phyloP scores from a whole-genome alignment of 2,113 vertebrate genomes.

The Dicerorhinus sumatrensis region DNA sequence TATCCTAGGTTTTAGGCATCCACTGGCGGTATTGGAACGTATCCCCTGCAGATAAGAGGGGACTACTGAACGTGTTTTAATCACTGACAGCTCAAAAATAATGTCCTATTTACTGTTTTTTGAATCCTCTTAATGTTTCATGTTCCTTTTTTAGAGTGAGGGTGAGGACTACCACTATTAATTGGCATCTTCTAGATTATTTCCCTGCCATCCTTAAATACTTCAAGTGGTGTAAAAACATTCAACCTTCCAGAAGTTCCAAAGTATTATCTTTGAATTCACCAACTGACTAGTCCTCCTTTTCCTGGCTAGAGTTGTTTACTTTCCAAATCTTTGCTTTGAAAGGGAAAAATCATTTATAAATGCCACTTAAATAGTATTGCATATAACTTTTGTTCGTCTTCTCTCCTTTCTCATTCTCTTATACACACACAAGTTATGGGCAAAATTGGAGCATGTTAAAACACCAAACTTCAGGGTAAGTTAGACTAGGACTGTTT shows the following conservation, averaged over 20 bases:
- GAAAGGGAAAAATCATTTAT: background rate
- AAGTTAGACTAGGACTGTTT: background rate
- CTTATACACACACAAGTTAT: background rate
- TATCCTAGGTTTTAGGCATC: no score
- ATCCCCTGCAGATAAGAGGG: no score
- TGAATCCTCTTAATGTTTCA: background rate
- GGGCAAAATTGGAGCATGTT: background rate
- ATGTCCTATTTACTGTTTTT: background rate
- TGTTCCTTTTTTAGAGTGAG: background rate
- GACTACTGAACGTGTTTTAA: background rate
- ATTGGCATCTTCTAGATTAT: background rate
- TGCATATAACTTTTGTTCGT: background rate
- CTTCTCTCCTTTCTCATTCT: background rate
- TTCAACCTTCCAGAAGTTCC: background rate
- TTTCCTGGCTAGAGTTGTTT: background rate
- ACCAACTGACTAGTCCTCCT: background rate
- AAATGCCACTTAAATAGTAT: background rate
- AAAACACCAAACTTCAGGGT: constrained; percentile 2
- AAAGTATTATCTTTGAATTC: background rate
- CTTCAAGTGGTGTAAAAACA: background rate
- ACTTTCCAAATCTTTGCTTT: constrained; percentile 48
- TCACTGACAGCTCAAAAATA: background rate
- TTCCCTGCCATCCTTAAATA: background rate
- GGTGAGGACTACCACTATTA: background rate
- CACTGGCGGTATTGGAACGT: no score